Percentiles rank a stretch among this genome's conserved stretches.
Evolutionary conservation across 2,113 vertebrate species (phyloP).

Genomic region (Acrocephalus kingi): DNA sequence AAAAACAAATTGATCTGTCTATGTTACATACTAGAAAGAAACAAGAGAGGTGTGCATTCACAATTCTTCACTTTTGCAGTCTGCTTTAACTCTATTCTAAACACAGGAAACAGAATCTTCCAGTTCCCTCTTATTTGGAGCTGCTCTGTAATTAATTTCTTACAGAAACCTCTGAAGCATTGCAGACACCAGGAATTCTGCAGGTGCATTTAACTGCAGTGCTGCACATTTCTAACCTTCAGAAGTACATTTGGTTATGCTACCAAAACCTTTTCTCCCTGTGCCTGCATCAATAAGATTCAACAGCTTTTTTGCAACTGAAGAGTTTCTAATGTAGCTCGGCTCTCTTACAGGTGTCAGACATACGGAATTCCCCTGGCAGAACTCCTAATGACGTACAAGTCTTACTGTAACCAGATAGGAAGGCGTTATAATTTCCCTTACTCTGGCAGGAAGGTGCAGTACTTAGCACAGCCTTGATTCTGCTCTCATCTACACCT

Average conservation of each 20-base stretch:
- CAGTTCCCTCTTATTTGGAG: background rate
- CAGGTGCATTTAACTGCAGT: background rate
- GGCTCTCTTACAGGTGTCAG: background rate
- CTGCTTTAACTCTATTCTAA: background rate
- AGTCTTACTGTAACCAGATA: background rate
- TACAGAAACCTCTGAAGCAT: background rate
- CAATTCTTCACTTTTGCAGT: background rate
- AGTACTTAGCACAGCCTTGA: background rate
- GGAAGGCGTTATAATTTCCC: background rate
- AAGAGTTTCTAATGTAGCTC: background rate
- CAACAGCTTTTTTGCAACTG: background rate
- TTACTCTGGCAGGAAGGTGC: background rate
- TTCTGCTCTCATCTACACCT: background rate
- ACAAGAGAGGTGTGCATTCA: background rate
- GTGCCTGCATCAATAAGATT: background rate
- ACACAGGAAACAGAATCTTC: background rate
- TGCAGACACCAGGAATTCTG: background rate
- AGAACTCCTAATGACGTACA: background rate
- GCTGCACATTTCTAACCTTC: background rate
- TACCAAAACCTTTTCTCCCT: background rate
- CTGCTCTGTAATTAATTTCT: background rate
- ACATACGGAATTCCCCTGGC: background rate
- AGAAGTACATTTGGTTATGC: background rate
- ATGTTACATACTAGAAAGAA: background rate
- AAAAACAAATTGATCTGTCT: background rate